These are phyloP conservation scores for Amia ocellicauda DNA, from an alignment of 2,113 vertebrate species.

Conservation along the genomic window DNA sequence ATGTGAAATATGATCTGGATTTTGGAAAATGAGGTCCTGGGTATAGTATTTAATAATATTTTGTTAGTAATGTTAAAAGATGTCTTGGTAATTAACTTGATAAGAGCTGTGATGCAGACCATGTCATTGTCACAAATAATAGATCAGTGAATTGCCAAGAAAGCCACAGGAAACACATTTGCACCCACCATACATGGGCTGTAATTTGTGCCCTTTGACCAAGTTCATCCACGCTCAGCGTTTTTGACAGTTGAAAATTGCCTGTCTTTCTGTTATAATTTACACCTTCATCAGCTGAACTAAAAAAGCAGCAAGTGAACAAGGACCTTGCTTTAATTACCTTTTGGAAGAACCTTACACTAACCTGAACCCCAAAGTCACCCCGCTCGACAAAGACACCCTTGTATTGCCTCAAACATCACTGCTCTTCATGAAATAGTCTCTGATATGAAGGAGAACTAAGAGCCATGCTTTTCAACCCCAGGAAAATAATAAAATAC, in stretches of 20 bases:
- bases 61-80: slow-evolving; percentile 14
- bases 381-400: slow-evolving; percentile 19
- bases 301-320: slow-evolving; percentile 12
- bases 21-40: too few relatives aligned
- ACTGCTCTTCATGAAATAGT: slow-evolving; percentile 8
- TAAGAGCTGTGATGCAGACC: slow-evolving; percentile 15
- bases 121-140: slow-evolving; percentile 22
- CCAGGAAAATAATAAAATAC: too few relatives aligned
- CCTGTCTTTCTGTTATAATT: slow-evolving; percentile 22
- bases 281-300: slow-evolving; percentile 26
- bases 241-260: slow-evolving; percentile 25
- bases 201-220: slow-evolving; percentile 31
- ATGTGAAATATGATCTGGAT: too few relatives aligned
- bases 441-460: slow-evolving; percentile 14
- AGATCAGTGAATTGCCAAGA: neutral
- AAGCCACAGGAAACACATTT: slow-evolving; percentile 16
- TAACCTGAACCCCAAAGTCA: slow-evolving; percentile 23
- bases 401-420: slow-evolving; percentile 16
- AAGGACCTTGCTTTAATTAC: slow-evolving; percentile 23
- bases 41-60: slow-evolving; percentile 15
- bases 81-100: slow-evolving; percentile 15
- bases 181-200: neutral
- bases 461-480: too few relatives aligned
- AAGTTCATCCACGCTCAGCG: slow-evolving; percentile 25
- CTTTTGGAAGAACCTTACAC: slow-evolving; percentile 21